phyloP scores from a whole-genome alignment of 2,888 invertebrate species.

The Amitus sp. region DNA sequence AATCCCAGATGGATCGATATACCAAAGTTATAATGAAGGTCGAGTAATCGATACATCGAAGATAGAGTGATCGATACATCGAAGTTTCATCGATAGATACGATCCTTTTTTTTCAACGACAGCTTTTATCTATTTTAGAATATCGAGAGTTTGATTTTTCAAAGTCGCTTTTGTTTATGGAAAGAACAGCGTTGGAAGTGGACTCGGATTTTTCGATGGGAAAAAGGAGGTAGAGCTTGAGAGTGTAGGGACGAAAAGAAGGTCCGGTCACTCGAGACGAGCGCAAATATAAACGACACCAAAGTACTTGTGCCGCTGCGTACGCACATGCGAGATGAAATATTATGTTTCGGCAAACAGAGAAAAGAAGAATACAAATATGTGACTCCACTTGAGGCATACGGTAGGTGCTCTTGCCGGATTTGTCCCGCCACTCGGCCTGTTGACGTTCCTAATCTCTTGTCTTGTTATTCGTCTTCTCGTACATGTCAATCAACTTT shows the following conservation, averaged over 20 bases:
- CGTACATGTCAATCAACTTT: constrained; percentile 4
- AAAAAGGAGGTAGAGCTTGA: no score
- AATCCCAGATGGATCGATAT: no score
- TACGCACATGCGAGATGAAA: constrained; percentile 56
- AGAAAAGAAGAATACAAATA: constrained; percentile 63
- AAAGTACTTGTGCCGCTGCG: constrained; percentile 44
- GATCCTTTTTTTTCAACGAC: no score
- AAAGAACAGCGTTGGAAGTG: not conserved
- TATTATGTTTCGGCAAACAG: constrained; percentile 63
- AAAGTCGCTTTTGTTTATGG: no score
- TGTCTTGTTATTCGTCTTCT: constrained; percentile 29
- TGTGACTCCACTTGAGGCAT: constrained; percentile 47
- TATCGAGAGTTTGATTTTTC: no score
- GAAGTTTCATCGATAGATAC: no score
- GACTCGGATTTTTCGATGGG: constrained; percentile 26
- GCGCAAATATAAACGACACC: constrained; percentile 49
- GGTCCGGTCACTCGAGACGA: constrained; percentile 38
- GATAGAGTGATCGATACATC: no score
- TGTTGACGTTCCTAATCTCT: constrained; percentile 61
- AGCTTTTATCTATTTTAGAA: no score
- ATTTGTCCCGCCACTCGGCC: constrained; percentile 55
- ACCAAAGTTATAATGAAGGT: no score
- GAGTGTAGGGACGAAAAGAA: constrained; percentile 22
- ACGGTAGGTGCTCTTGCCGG: constrained; percentile 41
- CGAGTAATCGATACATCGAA: no score